These are phyloP conservation scores for Hoplostethus atlanticus DNA, from an alignment of 2,797 vertebrate genomes.

Conservation along the genomic window DNA sequence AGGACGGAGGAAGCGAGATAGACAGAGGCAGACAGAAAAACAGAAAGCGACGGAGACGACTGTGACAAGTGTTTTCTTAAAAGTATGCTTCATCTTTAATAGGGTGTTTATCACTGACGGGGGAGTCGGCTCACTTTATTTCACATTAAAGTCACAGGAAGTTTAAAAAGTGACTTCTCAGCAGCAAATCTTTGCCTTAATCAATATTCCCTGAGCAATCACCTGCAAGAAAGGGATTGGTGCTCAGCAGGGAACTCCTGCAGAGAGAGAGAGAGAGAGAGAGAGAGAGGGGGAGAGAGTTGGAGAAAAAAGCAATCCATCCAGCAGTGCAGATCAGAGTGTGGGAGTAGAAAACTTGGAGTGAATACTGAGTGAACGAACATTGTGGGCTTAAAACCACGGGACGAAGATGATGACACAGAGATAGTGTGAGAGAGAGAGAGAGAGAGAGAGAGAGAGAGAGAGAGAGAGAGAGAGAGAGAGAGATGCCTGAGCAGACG, in stretches of 20 bases:
- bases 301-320: constrained; percentile 62
- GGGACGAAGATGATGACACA: constrained; percentile 23
- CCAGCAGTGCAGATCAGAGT: constrained; percentile 67
- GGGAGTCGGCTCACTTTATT: constrained; percentile 56
- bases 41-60: constrained; percentile 39
- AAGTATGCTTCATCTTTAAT: constrained; percentile 40
- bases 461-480: not conserved
- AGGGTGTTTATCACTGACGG: constrained; percentile 60
- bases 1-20: constrained; percentile 11
- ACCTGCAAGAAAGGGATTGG: constrained; percentile 81
- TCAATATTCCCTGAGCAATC: constrained; percentile 88
- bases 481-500: not conserved
- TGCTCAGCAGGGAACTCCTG: constrained; percentile 77
- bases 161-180: constrained; percentile 81
- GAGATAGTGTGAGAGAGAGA: not conserved
- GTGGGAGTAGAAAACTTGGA: constrained; percentile 57
- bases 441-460: not conserved
- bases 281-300: constrained; percentile 42
- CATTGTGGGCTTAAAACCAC: constrained; percentile 25
- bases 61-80: constrained; percentile 24
- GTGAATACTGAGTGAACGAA: constrained; percentile 71
- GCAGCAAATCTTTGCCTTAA: constrained; percentile 78
- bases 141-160: constrained; percentile 76
- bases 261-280: constrained; percentile 55
- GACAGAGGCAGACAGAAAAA: constrained; percentile 38